Evolutionary conservation across 2,888 invertebrate species (phyloP).

Genomic region (Eilema sororculum): DNA sequence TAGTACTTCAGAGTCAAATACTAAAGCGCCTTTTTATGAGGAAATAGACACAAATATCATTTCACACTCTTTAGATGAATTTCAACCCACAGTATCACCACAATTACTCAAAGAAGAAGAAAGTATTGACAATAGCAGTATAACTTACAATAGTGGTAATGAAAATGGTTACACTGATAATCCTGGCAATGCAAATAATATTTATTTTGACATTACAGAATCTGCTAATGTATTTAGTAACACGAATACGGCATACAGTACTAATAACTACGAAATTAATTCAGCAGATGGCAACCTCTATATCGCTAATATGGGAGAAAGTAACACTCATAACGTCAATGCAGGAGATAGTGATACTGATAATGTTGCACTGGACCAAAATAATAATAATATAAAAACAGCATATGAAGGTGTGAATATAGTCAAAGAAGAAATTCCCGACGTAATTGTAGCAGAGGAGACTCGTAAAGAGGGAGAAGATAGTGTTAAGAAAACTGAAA

Average conservation of each 20-base stretch:
- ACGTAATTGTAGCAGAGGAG: not conserved
- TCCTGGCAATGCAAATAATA: conserved; percentile 1
- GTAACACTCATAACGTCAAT: not conserved
- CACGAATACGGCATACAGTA: conserved; percentile 6
- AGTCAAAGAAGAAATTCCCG: not conserved
- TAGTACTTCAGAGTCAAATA: not conserved
- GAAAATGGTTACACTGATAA: conserved; percentile 19
- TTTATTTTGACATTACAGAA: conserved; percentile 1
- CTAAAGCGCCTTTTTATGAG: not conserved
- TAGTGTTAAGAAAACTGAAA: conserved; percentile 42
- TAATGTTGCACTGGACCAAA: not conserved
- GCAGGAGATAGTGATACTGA: conserved; percentile 1
- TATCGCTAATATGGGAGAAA: conserved; percentile 5
- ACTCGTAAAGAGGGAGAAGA: not conserved
- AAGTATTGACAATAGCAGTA: not conserved
- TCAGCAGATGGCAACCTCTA: conserved; percentile 4
- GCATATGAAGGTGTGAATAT: not conserved
- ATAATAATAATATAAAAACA: not conserved
- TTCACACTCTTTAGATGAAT: not conserved
- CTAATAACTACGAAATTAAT: conserved; percentile 6
- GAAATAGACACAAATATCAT: conserved; percentile 7
- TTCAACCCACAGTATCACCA: conserved; percentile 13
- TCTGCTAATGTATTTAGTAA: conserved; percentile 28
- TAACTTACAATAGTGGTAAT: conserved; percentile 10
- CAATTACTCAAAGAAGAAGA: conserved; percentile 3